Conservation (phyloP, 1,140 invertebrate genomes). For the Drosophila takahashii region DNA sequence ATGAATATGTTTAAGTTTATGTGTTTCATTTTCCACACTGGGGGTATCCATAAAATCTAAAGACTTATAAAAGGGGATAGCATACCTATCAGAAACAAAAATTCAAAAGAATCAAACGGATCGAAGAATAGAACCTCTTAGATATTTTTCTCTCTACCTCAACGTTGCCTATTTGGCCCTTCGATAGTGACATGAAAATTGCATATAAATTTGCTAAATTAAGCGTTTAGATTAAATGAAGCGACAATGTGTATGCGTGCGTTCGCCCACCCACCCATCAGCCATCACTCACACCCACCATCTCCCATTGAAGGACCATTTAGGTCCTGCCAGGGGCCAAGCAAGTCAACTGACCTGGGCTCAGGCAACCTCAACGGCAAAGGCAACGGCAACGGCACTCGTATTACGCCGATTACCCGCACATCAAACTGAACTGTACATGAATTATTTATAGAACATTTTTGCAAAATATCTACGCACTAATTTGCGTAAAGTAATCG, state of each 20-base stretch:
- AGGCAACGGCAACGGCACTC: slow-evolving; percentile 3
- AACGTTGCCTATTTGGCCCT: too few species aligned
- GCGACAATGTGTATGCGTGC: slow-evolving; percentile 21
- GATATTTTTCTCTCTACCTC: too few species aligned
- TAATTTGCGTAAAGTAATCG: slow-evolving; percentile 83
- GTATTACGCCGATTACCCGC: slow-evolving; percentile 43
- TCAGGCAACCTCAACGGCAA: neutral
- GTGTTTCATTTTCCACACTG: neutral
- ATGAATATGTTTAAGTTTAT: neutral
- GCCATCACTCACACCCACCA: neutral
- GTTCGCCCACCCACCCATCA: slow-evolving; percentile 2
- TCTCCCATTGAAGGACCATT: slow-evolving; percentile 5
- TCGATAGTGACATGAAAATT: slow-evolving; percentile 48
- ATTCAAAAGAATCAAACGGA: neutral
- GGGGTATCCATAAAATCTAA: neutral
- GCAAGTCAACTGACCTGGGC: slow-evolving; percentile 29
- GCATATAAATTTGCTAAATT: slow-evolving; percentile 64
- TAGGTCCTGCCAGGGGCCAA: slow-evolving; percentile 11
- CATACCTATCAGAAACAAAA: too few species aligned
- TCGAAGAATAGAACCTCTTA: neutral
- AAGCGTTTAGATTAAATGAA: slow-evolving; percentile 65
- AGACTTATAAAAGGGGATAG: neutral
- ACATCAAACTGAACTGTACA: slow-evolving; percentile 60
- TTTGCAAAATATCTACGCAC: slow-evolving; percentile 83
- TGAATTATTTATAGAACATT: slow-evolving; percentile 83